Conservation (phyloP, 2,888 invertebrate species). For the Himalopsyche japonica region DNA sequence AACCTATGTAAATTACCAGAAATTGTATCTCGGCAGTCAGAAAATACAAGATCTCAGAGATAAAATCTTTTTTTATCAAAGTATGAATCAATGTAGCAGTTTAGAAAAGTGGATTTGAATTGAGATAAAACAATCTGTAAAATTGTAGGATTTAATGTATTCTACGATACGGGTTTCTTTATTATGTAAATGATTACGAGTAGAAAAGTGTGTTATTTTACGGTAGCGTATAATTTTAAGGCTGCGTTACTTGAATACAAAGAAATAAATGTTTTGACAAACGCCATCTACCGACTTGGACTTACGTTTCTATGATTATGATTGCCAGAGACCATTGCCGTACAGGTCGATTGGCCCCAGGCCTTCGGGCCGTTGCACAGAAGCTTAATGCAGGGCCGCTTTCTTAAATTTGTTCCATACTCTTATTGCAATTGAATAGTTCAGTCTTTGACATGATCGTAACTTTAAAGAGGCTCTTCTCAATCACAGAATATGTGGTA, state of each 20-base stretch:
- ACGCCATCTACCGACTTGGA: background rate
- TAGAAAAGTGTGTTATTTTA: background rate
- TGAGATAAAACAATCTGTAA: background rate
- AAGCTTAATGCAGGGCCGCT: background rate
- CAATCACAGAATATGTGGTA: too few relatives aligned
- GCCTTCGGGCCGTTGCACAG: background rate
- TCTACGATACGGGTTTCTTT: background rate
- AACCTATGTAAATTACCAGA: background rate
- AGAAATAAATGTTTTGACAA: background rate
- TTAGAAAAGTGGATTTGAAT: background rate
- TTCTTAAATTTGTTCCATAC: too few relatives aligned
- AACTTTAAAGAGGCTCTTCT: too few relatives aligned
- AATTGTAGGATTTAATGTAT: background rate
- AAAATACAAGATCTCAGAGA: background rate
- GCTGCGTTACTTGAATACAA: background rate
- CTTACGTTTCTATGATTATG: background rate
- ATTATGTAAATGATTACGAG: background rate
- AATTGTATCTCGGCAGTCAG: background rate
- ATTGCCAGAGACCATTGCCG: background rate
- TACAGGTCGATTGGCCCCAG: conserved; percentile 4
- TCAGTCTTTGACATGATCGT: too few relatives aligned
- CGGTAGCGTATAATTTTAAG: background rate
- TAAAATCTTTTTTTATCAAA: background rate
- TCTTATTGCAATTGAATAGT: too few relatives aligned
- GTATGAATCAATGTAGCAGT: background rate